Percentiles rank a stretch among this genome's conserved stretches.
Evolutionary conservation across 2,797 vertebrate genomes (phyloP).

Genomic region (Periparus ater): DNA sequence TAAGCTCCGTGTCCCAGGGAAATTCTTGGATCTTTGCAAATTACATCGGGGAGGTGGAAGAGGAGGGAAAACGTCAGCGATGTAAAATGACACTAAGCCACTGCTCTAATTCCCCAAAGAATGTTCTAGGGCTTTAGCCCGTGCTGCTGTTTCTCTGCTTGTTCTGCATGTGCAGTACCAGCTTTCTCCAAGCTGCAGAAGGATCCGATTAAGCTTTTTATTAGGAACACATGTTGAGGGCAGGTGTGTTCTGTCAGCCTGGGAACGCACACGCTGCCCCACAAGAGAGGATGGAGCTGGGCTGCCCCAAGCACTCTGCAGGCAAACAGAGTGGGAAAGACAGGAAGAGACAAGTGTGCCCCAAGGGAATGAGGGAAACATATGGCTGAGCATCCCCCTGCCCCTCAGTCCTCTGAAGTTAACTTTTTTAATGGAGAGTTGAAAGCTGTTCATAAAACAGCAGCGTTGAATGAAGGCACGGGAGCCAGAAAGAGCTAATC

Average conservation of each 20-base stretch:
- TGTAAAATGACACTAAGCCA: slow-evolving; percentile 50
- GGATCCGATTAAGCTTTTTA: slow-evolving; percentile 41
- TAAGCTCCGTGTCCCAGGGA: neutral
- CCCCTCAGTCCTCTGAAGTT: neutral
- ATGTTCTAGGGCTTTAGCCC: slow-evolving; percentile 28
- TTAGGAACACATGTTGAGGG: slow-evolving; percentile 44
- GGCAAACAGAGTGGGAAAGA: neutral
- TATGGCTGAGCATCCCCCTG: neutral
- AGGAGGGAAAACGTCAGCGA: neutral
- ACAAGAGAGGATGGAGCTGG: neutral
- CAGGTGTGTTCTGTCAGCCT: slow-evolving; percentile 55
- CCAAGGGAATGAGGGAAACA: neutral
- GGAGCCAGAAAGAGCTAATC: neutral
- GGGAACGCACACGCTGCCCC: neutral
- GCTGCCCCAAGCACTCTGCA: neutral
- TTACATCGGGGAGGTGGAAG: neutral
- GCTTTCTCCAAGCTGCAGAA: slow-evolving; percentile 34
- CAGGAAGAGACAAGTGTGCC: neutral
- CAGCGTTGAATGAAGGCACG: neutral
- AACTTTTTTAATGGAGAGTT: neutral
- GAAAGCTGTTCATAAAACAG: neutral
- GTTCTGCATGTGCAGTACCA: slow-evolving; percentile 33
- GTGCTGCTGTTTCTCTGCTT: slow-evolving; percentile 8
- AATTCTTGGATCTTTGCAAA: neutral
- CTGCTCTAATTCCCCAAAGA: slow-evolving; percentile 36